These are phyloP conservation scores for Rhynchotus rufescens DNA, from an alignment of 2,797 vertebrate species.

Conservation along the genomic window DNA sequence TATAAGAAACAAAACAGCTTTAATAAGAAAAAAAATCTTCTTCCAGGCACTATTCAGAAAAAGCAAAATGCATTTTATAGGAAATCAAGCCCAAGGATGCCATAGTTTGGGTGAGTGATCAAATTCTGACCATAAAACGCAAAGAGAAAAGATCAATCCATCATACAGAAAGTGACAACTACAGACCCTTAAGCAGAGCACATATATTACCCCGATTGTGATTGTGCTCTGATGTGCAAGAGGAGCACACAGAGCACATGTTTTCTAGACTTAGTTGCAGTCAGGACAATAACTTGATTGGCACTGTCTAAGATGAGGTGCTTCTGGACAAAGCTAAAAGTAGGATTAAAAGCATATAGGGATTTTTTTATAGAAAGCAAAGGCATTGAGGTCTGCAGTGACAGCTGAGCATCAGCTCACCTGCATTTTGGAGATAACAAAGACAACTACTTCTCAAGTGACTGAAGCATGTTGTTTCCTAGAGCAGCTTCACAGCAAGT, in stretches of 20 bases:
- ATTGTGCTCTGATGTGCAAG: too few species aligned
- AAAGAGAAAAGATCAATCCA: not conserved
- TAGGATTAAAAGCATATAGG: not conserved
- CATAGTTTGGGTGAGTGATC: not conserved
- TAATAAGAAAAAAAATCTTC: not conserved
- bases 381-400: not conserved
- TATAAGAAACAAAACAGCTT: too few species aligned
- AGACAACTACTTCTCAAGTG: not conserved
- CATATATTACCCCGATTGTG: not conserved
- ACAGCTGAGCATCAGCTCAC: not conserved
- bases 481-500: not conserved
- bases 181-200: not conserved
- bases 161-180: not conserved
- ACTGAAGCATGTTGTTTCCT: not conserved
- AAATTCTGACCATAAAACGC: not conserved
- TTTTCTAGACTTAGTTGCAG: not conserved
- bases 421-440: not conserved
- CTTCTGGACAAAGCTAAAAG: not conserved
- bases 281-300: not conserved
- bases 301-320: not conserved
- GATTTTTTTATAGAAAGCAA: not conserved
- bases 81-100: not conserved
- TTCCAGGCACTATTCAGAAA: not conserved
- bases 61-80: not conserved
- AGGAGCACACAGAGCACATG: accelerated